Percentiles rank a stretch among this genome's conserved stretches.
These are phyloP conservation scores for Phodopus roborovskii DNA, from an alignment of 2,113 vertebrate species.

Conservation along the genomic window DNA sequence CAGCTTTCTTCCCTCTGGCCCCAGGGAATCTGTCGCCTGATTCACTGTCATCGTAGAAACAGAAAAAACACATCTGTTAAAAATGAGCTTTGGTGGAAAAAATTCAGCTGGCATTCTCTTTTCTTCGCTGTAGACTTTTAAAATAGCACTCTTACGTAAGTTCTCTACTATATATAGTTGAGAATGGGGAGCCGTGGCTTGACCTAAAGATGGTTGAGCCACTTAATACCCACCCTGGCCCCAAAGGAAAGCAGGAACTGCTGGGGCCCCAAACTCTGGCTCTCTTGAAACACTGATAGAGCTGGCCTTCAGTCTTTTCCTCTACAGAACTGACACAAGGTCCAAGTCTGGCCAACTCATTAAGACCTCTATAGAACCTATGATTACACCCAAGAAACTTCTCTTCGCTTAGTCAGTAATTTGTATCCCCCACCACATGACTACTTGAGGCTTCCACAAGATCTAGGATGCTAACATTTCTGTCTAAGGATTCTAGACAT, in stretches of 20 bases:
- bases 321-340: not conserved
- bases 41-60: slow-evolving; percentile 71
- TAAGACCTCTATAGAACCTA: not conserved
- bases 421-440: not conserved
- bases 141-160: slow-evolving; percentile 74
- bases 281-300: accelerated
- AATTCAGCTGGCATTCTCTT: slow-evolving; percentile 79
- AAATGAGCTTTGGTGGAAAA: slow-evolving; percentile 86
- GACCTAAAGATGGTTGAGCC: not conserved
- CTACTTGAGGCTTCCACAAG: not conserved
- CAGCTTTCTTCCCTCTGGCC: not conserved
- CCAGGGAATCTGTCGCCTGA: slow-evolving; percentile 13
- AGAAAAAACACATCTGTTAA: slow-evolving; percentile 81
- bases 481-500: not conserved
- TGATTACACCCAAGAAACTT: slow-evolving; percentile 35
- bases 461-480: not conserved
- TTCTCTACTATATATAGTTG: slow-evolving; percentile 79
- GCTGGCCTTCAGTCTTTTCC: not conserved
- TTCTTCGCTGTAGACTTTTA: slow-evolving; percentile 52
- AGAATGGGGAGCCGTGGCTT: slow-evolving; percentile 31
- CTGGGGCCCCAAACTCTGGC: not conserved
- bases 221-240: not conserved
- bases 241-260: not conserved
- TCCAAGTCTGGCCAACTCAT: not conserved
- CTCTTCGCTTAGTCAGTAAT: not conserved